Evolutionary conservation across 2,888 invertebrate genomes (phyloP).

Genomic region (Epirrhoe alternata): DNA sequence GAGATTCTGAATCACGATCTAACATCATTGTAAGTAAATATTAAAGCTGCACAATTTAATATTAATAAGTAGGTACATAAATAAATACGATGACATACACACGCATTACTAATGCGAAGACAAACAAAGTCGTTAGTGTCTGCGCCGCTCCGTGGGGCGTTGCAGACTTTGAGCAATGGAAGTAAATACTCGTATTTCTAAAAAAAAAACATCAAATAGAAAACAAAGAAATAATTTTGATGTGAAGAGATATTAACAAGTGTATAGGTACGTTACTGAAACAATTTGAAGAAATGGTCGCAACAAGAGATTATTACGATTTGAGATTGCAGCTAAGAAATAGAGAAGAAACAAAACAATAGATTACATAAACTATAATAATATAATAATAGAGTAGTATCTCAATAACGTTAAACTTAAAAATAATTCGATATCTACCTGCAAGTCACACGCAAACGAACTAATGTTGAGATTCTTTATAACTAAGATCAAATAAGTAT

Average conservation of each 20-base stretch:
- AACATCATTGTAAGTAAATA: slow-evolving; percentile 84
- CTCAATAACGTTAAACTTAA: slow-evolving; percentile 67
- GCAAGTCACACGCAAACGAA: slow-evolving; percentile 76
- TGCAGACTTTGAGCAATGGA: slow-evolving; percentile 80
- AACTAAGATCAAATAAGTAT: slow-evolving; percentile 74
- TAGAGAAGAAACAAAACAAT: slow-evolving; percentile 65
- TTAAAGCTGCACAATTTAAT: slow-evolving; percentile 84
- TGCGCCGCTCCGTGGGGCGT: slow-evolving; percentile 58
- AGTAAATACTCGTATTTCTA: slow-evolving; percentile 53
- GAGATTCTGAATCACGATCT: slow-evolving; percentile 85
- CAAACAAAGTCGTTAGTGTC: slow-evolving; percentile 74
- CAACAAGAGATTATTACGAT: slow-evolving; percentile 49
- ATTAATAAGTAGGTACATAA: slow-evolving; percentile 81
- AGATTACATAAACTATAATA: slow-evolving; percentile 58
- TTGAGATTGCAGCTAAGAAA: slow-evolving; percentile 47
- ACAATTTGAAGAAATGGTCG: slow-evolving; percentile 62
- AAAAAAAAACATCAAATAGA: slow-evolving; percentile 60
- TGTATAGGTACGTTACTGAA: slow-evolving; percentile 57
- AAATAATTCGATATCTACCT: slow-evolving; percentile 77
- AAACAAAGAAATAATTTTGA: slow-evolving; percentile 62
- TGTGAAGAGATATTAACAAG: slow-evolving; percentile 78
- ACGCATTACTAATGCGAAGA: slow-evolving; percentile 68
- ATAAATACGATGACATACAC: slow-evolving; percentile 76
- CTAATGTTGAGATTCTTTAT: slow-evolving; percentile 72
- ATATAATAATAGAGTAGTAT: slow-evolving; percentile 52